Evolutionary conservation across 2,888 invertebrate species (phyloP), one percentile per base, ranked within the genome.

Genomic region (Caprella mutica): DNA sequence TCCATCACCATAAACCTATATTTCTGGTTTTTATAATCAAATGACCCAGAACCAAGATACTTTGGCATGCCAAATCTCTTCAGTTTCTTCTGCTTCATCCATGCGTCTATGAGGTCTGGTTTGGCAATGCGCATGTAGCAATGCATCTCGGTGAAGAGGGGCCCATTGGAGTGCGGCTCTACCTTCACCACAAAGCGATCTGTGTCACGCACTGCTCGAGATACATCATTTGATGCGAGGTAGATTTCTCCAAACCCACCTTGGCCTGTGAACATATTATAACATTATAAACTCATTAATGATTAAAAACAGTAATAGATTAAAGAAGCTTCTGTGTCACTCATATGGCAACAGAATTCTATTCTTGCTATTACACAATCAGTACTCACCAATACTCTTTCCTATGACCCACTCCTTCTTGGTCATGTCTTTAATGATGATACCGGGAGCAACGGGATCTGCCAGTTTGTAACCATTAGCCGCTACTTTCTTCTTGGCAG

Each of bases 131-230:
- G 80, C 59, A 92, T 82, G 68, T 96, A 89, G 73, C 94, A 94
- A 73, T 94, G 88, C 69, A 91, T 85, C 77, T 99, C 98, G n/a
- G 93, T 91, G 76, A 96, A 98, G 14, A 99, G 76, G 0, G 97
- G 97, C 0, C 98, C 98, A 75, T 92, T 98, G 9, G 81, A 81
- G 72, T 89, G 85, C 2, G 91, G 93, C 72, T 98, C 98, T 74
- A 91, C 83, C 77, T 92, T 92, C 12, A 88, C 82, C 24, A 91
- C 89, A 75, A 83, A 88, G 66, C 81, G 78, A 17, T 86, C 83
- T 70, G 82, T 81, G 46, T 78, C 74, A 59, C 79, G 79, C 9
- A 84, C 83, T 26, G 82, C 78, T 59, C 81, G 81, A 27, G 76
- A 74, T n/a, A 80, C 74, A 21, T 84, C 80, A 70, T 86, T 82